phyloP scores from a whole-genome alignment of 2,888 invertebrate species.

The Ectemnius continuus region DNA sequence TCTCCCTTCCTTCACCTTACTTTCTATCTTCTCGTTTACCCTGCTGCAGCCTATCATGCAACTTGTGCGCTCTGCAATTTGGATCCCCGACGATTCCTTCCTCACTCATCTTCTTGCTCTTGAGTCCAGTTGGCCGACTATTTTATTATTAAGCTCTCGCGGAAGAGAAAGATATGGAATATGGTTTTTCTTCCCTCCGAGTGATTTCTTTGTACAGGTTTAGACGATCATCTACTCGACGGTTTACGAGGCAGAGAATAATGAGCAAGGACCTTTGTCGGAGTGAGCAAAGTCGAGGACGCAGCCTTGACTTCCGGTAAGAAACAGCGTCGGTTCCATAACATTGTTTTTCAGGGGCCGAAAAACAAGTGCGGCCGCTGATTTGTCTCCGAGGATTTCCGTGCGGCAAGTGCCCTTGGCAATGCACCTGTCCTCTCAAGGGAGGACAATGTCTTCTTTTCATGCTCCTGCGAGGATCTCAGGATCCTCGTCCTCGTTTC shows the following conservation, averaged over 20 bases:
- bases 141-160: too few relatives aligned
- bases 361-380: slow-evolving; percentile 31
- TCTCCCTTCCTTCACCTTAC: slow-evolving; percentile 50
- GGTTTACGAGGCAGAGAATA: slow-evolving; percentile 8
- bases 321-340: slow-evolving; percentile 37
- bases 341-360: slow-evolving; percentile 37
- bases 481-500: slow-evolving; percentile 15
- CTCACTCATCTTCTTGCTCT: too few relatives aligned
- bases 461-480: neutral
- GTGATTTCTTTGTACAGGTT: too few relatives aligned
- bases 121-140: too few relatives aligned
- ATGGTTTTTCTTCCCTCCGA: too few relatives aligned
- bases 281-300: slow-evolving; percentile 54
- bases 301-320: slow-evolving; percentile 48
- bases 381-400: slow-evolving; percentile 28
- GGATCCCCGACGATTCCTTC: too few relatives aligned
- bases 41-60: too few relatives aligned
- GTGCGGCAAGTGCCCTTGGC: slow-evolving; percentile 26
- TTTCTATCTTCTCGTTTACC: too few relatives aligned
- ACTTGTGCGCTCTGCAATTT: too few relatives aligned
- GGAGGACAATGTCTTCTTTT: slow-evolving; percentile 19
- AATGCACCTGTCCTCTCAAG: slow-evolving; percentile 15
- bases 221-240: neutral
- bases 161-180: too few relatives aligned
- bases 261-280: slow-evolving; percentile 24